A percentile compares a stretch with the other conserved stretches of the same genome.
These are phyloP conservation scores for Ranitomeya variabilis DNA, from an alignment of 2,113 vertebrate species.

Conservation along the genomic window DNA sequence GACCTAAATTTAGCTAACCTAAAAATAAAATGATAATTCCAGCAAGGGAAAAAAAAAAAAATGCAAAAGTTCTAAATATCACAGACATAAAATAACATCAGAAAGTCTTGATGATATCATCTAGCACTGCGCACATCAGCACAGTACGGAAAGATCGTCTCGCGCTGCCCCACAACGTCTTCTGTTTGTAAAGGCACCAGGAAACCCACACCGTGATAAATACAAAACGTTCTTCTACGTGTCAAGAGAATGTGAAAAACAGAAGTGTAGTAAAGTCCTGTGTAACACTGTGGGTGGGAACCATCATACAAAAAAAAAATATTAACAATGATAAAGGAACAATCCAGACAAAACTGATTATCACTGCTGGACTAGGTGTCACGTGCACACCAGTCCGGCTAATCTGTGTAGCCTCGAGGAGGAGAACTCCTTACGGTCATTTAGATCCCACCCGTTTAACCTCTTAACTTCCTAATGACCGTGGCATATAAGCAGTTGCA, in stretches of 20 bases:
- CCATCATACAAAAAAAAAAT: not conserved
- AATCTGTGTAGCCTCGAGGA: no score
- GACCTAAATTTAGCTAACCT: not conserved
- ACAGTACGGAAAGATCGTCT: not conserved
- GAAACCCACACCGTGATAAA: not conserved
- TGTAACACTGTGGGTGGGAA: no score
- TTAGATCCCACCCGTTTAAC: no score
- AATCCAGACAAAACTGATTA: not conserved
- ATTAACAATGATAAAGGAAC: not conserved
- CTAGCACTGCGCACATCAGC: not conserved
- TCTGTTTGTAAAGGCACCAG: not conserved
- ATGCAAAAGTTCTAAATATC: not conserved
- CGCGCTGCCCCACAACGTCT: not conserved
- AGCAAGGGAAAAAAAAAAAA: not conserved
- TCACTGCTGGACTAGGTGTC: no score
- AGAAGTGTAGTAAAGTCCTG: not conserved
- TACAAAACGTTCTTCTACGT: not conserved
- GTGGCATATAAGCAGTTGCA: no score
- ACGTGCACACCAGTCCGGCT: no score
- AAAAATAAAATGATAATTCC: not conserved
- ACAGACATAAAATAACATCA: not conserved
- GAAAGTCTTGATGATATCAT: slow-evolving; percentile 7
- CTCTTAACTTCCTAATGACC: no score
- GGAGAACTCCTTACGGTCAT: no score
- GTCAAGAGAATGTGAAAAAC: not conserved